Evolutionary conservation across 35 echinoderm and acorn worm species (phyloP).

Genomic region (Acanthaster planci): DNA sequence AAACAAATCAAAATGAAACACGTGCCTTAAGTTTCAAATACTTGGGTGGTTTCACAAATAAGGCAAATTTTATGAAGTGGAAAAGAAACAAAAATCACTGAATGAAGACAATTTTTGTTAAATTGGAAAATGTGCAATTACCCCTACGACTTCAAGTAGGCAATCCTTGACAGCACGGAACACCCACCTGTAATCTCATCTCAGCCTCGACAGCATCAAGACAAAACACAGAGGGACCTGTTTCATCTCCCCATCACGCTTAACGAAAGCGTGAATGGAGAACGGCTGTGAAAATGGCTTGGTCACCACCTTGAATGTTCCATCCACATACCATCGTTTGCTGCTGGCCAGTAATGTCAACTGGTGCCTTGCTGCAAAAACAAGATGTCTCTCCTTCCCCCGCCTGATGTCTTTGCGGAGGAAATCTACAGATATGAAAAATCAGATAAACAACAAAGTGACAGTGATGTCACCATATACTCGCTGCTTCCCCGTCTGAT

Average conservation of each 20-base stretch:
- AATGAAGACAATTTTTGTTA: too few species aligned
- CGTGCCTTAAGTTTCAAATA: too few species aligned
- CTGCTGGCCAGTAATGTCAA: background rate
- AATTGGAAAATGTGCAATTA: too few species aligned
- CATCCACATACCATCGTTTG: slow-evolving; percentile 52
- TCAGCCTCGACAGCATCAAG: slow-evolving; percentile 27
- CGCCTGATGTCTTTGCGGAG: background rate
- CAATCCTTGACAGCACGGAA: slow-evolving; percentile 10
- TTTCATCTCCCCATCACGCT: slow-evolving; percentile 20
- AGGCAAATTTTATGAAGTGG: too few species aligned
- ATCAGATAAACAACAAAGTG: too few species aligned
- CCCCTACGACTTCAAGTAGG: background rate
- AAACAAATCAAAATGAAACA: too few species aligned
- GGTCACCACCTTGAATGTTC: slow-evolving; percentile 33
- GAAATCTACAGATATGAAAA: too few species aligned
- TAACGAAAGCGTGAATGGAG: slow-evolving; percentile 40
- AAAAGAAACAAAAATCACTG: too few species aligned
- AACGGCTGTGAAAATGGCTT: slow-evolving; percentile 43
- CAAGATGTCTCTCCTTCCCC: background rate
- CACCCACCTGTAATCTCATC: slow-evolving; percentile 24
- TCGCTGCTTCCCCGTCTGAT: too few species aligned
- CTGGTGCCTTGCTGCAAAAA: slow-evolving; percentile 28
- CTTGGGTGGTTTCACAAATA: too few species aligned
- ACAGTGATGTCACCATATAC: too few species aligned
- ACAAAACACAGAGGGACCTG: slow-evolving; percentile 55